Evolutionary conservation across 2,113 vertebrate genomes (phyloP), one percentile per base, ranked within the genome.

Genomic region (Tragelaphus scriptus): DNA sequence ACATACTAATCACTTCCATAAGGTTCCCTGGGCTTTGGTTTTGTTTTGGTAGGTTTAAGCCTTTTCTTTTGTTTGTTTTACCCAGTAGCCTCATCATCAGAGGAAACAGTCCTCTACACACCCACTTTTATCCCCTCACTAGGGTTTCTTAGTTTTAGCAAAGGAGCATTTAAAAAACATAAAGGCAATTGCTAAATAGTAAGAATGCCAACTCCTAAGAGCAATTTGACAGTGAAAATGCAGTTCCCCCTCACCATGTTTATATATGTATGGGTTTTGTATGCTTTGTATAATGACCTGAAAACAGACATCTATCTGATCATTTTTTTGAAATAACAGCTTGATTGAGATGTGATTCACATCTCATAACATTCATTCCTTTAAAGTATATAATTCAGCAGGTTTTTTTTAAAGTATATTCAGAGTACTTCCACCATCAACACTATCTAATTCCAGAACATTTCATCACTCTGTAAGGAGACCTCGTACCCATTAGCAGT

Each of bases 351-450:
- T 93, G 21, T 15, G 80, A 85, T 79, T 91, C 28, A 28, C 32
- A 84, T 87, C 59, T 30, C 44, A 56, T 86, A 88, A 89, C 28
- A 9, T 65, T 65, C 53, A 85, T 25, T 80, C 36, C 53, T 95
- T 92, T 96, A 56, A 95, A 87, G n/a, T 93, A 32, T 58, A 77
- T 82, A 77, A 56, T 93, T 95, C 89, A 92, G 59, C 26, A 44
- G 13, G 0, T 17, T 94, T 97, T 68, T 36, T 36, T 19, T 0
- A 1, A 71, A 71, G n/a, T 87, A 79, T 84, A 61, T 40, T 94
- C 75, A 77, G 93, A 79, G 40, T 68, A 94, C 23, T 44, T 65
- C 16, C 85, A 89, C 28, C 40, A 44, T 51, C 36, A 84, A 28
- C 5, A 88, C 40, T 90, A 6, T 81, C 51, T 82, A 65, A 94